These are phyloP conservation scores for Cyanistes caeruleus DNA, from an alignment of 2,113 vertebrate genomes.

Conservation along the genomic window DNA sequence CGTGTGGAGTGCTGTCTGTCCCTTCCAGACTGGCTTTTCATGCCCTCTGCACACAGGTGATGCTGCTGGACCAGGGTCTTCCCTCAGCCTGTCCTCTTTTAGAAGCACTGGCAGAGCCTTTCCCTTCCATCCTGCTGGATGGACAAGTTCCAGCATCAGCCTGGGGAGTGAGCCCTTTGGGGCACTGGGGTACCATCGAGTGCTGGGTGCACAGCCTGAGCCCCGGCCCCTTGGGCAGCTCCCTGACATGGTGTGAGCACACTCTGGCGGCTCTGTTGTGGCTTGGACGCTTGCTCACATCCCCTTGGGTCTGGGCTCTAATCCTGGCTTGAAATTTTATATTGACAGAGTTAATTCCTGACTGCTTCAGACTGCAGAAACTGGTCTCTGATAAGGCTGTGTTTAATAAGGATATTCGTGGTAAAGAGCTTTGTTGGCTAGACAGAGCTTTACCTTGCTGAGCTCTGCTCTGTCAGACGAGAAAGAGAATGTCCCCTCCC, in stretches of 20 bases:
- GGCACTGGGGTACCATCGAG: neutral
- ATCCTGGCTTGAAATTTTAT: conserved; percentile 55
- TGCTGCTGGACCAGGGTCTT: neutral
- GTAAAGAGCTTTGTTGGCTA: conserved; percentile 69
- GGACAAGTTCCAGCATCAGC: neutral
- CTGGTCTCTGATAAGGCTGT: conserved; percentile 59
- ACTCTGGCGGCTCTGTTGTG: neutral
- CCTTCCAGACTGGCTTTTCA: neutral
- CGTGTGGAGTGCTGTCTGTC: neutral
- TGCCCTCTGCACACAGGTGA: neutral
- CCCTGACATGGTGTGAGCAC: fast-evolving
- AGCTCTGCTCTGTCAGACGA: neutral
- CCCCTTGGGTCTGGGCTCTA: neutral
- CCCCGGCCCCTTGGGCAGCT: fast-evolving
- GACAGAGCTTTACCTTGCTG: conserved; percentile 53
- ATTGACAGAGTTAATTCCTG: conserved; percentile 59
- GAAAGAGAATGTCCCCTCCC: neutral
- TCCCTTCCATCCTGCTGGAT: neutral
- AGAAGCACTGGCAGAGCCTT: neutral
- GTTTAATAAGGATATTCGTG: conserved; percentile 57
- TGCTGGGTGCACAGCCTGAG: neutral
- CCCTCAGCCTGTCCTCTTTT: neutral
- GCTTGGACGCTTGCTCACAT: fast-evolving
- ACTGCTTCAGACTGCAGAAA: conserved; percentile 55
- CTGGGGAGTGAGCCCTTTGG: fast-evolving